These are phyloP conservation scores for Pachyrhynchus sulphureomaculatus DNA, from an alignment of 1,140 invertebrate species.

Conservation along the genomic window DNA sequence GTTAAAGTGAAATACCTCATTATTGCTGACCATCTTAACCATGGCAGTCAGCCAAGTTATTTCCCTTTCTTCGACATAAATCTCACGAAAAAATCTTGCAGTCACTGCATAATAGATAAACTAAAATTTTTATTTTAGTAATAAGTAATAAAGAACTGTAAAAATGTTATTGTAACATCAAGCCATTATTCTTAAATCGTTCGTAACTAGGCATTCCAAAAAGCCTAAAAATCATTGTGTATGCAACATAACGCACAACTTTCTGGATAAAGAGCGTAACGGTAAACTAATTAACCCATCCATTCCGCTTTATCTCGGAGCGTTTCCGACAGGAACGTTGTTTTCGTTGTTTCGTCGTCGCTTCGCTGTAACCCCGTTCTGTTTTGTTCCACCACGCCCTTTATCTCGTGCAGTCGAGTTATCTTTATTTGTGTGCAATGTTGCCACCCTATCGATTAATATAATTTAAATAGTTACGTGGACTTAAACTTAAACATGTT, in stretches of 20 bases:
- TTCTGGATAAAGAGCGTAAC: constrained; percentile 1
- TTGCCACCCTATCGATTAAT: neutral
- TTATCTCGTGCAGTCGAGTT: neutral
- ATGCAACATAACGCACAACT: neutral
- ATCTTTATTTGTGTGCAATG: neutral
- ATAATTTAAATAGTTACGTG: neutral
- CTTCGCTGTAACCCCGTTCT: neutral
- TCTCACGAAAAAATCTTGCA: no score
- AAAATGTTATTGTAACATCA: no score
- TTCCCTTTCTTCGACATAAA: no score
- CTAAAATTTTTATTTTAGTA: no score
- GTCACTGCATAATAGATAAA: no score
- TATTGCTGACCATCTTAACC: no score
- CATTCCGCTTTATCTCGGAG: neutral
- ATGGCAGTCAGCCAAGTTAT: no score
- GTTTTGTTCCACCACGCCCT: constrained; percentile 10
- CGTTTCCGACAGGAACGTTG: constrained; percentile 10
- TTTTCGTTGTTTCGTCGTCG: neutral
- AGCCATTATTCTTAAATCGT: no score
- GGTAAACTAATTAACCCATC: constrained; percentile 19
- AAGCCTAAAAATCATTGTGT: neutral
- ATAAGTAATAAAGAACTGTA: no score
- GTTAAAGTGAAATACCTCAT: no score
- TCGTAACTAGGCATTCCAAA: no score
- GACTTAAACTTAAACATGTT: no score